Base-by-base conservation (phyloP, 2,797 vertebrate species). In the Mionectes olivaceus region DNA sequence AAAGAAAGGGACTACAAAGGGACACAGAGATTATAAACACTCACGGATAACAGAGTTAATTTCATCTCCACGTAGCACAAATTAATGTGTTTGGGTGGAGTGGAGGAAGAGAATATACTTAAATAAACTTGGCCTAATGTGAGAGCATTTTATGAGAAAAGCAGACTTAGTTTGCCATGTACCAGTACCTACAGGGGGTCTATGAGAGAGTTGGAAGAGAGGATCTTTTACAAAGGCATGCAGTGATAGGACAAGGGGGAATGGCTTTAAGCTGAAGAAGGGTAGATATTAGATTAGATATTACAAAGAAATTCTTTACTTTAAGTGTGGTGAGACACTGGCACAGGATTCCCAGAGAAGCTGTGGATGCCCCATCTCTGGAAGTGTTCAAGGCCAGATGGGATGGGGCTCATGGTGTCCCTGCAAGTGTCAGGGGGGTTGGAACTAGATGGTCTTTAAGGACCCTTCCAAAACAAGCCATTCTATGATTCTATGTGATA, bases 31-130 rank as follows among this genome's bases (percentile, higher is more conserved):
- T 76, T 70, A 61, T 63, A 69, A 92, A 83, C 57, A 68, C 44
- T 75, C 35, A 70, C 24, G 59, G 73, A 65, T 93, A 95, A 86
- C 71, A 50, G 43, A 85, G 83, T 78, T 90, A 69, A 61, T 75
- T 86, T 87, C 13, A 75, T 82, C 68, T 71, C 43, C 49, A 19
- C 1, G 0, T 80, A 81, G 52, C 33, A 71, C 12, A 37, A 76
- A 83, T 90, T 67, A 87, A 82, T 87, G 79, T 13, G 2, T 55
- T 25, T 64, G 55, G 39, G 25, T 55, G 53, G 30, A 91, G 32
- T 13, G 17, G 28, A 49, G 39, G 74, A 85, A 92, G 14, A 10
- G n/a, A 74, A 67, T 33, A 50, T 22, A 5, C 15, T 85, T 81
- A 7, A 78, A 91, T 67, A 81, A 61, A 6, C 2, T 28, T 93